Percentiles rank a stretch among this genome's conserved stretches.
Conservation (phyloP, 2,888 invertebrate genomes). For the Heliconius charithonia region DNA sequence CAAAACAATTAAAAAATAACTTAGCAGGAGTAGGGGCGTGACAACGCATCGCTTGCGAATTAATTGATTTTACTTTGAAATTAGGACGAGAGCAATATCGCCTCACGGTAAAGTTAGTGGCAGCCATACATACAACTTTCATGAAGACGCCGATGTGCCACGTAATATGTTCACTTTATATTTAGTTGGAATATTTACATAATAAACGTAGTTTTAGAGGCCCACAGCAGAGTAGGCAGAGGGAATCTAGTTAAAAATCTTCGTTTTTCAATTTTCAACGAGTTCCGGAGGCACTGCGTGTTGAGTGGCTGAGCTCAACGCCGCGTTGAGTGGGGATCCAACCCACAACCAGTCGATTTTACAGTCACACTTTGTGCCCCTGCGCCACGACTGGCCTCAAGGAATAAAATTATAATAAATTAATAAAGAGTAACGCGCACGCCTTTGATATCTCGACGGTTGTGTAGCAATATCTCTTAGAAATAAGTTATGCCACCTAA, state of each 20-base stretch:
- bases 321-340: no score
- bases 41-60: not conserved
- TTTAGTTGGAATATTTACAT: not conserved
- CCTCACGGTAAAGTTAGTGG: conserved; percentile 17
- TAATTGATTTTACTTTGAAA: conserved; percentile 24
- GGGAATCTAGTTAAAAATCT: no score
- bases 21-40: not conserved
- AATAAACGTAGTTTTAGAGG: not conserved
- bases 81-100: conserved; percentile 22
- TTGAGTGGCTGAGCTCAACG: no score
- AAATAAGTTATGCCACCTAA: not conserved
- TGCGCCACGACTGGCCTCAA: no score
- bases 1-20: not conserved
- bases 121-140: conserved; percentile 14
- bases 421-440: conserved; percentile 12
- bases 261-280: no score
- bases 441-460: conserved; percentile 10
- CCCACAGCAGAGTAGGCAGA: no score
- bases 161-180: conserved; percentile 1
- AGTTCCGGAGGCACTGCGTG: no score
- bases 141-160: conserved; percentile 3
- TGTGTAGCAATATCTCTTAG: conserved; percentile 8
- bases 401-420: conserved; percentile 16
- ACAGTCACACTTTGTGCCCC: no score
- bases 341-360: no score